Base-by-base conservation (phyloP, 2,888 invertebrate genomes). In the Eupithecia pulchellata region DNA sequence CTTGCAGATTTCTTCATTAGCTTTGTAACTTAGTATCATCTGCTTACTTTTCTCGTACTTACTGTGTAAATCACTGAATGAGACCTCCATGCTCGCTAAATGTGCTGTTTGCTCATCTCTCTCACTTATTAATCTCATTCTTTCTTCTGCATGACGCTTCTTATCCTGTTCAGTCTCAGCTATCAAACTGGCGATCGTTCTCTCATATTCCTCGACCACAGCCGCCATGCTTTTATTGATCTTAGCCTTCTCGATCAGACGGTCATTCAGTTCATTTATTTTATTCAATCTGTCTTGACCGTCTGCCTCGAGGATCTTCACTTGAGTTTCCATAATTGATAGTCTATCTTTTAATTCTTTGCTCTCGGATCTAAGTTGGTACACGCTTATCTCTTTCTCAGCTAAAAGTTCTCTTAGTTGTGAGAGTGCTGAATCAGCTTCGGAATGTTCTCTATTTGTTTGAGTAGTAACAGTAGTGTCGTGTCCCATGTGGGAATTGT, bases 181-280 rank as follows among this genome's bases (percentile, higher is more conserved):
- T 81, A 97, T 96, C 82, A 97, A 93, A 86, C 96, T 96, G 25
- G 97, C 96, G 82, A 97, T 97, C 72, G 97, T 97, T 85, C 96
- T 96, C 86, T 97, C 97, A 91, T 97, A 97, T 82, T 97, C 97
- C 83, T 96, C 96, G 81, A 97, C 96, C 62, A 97, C 96, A 78
- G 95, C 94, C 80, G 96, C 96, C 91, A 95, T 91, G 80, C 94
- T 94, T 81, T 89, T 91, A 84, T 95, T 94, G 69, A 89, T 84
- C 88, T 87, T 93, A 30, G 86, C 93, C 77, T 92, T 93, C 77
- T 94, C 92, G 36, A 81, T 76, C 17, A 94, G 82, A 67, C 82
- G 90, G 79, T 84, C 90, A 83, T 81, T 94, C 77, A 94, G 81
- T 47, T 87, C 86, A 62, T 91, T 92, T 14, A 93, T 86, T 75